Percentiles rank a stretch among this genome's conserved stretches.
Evolutionary conservation across 2,888 invertebrate genomes (phyloP).

Genomic region (Odontothrips loti): DNA sequence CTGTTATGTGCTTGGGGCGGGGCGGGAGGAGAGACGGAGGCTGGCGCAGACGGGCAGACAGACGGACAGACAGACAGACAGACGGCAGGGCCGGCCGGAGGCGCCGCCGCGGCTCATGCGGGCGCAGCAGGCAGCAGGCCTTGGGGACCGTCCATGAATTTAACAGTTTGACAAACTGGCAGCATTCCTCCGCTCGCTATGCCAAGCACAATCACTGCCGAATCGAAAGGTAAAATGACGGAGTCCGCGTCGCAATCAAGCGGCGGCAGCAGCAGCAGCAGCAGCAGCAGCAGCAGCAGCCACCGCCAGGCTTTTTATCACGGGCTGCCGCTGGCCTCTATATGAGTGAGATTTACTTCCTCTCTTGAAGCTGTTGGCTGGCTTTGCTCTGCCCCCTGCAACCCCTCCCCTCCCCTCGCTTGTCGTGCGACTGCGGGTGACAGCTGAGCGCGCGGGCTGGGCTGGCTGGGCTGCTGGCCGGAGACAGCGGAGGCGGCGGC

Average conservation of each 20-base stretch:
- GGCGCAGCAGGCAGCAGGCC: too few relatives aligned
- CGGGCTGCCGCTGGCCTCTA: not conserved
- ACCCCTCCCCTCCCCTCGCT: not conserved
- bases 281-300: too few relatives aligned
- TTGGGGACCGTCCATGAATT: too few relatives aligned
- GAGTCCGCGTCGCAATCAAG: not conserved
- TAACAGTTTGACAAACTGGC: too few relatives aligned
- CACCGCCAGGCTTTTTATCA: not conserved
- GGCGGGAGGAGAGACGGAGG: too few relatives aligned
- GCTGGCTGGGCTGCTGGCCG: not conserved
- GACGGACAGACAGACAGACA: too few relatives aligned
- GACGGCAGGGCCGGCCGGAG: too few relatives aligned
- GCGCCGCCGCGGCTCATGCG: too few relatives aligned
- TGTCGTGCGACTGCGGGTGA: slow-evolving; percentile 1
- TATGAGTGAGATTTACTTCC: slow-evolving; percentile 23
- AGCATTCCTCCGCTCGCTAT: too few relatives aligned
- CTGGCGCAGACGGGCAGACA: too few relatives aligned
- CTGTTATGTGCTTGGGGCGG: too few relatives aligned
- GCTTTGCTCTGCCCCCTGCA: not conserved
- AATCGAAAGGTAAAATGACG: not conserved
- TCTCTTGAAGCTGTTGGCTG: slow-evolving; percentile 19
- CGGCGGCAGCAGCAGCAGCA: not conserved
- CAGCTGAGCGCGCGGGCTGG: not conserved
- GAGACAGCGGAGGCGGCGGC: not conserved
- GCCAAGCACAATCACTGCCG: not conserved